Evolutionary conservation across 2,113 vertebrate species (phyloP).

Genomic region (Halichoerus grypus): DNA sequence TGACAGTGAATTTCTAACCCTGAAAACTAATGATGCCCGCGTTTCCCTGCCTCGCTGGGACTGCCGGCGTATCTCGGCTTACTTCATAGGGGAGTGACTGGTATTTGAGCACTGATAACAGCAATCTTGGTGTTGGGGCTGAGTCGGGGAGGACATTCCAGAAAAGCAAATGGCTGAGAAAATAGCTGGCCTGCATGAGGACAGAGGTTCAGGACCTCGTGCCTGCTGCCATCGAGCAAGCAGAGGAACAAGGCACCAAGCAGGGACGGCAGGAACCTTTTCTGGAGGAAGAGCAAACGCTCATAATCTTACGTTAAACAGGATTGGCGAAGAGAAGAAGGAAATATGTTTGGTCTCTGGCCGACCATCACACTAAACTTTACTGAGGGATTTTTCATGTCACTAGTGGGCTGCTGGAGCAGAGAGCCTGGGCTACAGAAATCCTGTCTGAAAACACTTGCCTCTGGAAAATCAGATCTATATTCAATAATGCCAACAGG

Average conservation of each 20-base stretch:
- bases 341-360: neutral
- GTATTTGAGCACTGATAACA: slow-evolving; percentile 91
- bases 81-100: slow-evolving; percentile 90
- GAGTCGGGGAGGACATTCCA: slow-evolving; percentile 89
- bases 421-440: neutral
- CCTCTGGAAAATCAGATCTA: slow-evolving; percentile 19
- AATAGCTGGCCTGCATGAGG: neutral
- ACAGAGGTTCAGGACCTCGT: neutral
- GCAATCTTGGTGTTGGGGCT: slow-evolving; percentile 86
- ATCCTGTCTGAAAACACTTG: slow-evolving; percentile 14
- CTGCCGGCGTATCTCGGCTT: slow-evolving; percentile 86
- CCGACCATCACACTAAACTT: neutral
- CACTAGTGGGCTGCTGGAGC: neutral
- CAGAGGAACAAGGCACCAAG: slow-evolving; percentile 11
- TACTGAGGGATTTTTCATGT: neutral
- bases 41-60: slow-evolving; percentile 82
- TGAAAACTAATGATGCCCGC: slow-evolving; percentile 87
- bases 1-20: slow-evolving; percentile 89
- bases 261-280: neutral
- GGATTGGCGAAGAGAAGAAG: neutral
- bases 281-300: slow-evolving; percentile 22
- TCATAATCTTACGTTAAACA: slow-evolving; percentile 14
- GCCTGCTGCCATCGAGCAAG: neutral
- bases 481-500: neutral
- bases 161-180: slow-evolving; percentile 85